These are phyloP conservation scores for Eubasilissa splendida DNA, from an alignment of 2,888 invertebrate species.

Conservation along the genomic window DNA sequence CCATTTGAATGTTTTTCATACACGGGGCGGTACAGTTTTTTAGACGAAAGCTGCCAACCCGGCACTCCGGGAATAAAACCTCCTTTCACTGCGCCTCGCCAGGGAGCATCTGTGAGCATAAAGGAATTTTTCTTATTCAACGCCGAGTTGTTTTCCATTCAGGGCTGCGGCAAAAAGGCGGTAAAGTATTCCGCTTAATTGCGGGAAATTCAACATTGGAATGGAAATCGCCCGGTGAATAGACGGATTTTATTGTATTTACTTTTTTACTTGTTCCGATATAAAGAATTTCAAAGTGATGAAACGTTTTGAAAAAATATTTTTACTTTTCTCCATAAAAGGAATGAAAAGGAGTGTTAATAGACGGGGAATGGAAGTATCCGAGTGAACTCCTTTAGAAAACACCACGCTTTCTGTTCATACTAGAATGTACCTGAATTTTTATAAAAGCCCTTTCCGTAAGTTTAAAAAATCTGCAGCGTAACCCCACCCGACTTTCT, in stretches of 20 bases:
- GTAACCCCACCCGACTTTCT: too few relatives aligned
- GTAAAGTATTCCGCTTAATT: constrained; percentile 39
- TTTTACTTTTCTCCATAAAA: neutral
- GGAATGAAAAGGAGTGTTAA: constrained; percentile 10
- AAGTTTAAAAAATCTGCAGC: too few relatives aligned
- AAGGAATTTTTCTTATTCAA: constrained; percentile 52
- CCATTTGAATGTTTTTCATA: neutral
- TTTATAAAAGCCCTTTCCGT: too few relatives aligned
- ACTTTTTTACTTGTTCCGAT: constrained; percentile 39
- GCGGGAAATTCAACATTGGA: constrained; percentile 39
- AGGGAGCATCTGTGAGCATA: constrained; percentile 24
- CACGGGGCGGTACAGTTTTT: neutral
- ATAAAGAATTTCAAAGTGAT: constrained; percentile 31
- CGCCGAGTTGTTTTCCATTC: constrained; percentile 44
- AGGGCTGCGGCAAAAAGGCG: constrained; percentile 10
- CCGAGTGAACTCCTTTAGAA: neutral
- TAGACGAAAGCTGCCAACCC: neutral
- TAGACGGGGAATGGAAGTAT: neutral
- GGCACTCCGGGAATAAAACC: neutral
- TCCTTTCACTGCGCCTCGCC: constrained; percentile 10
- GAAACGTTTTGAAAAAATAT: constrained; percentile 32
- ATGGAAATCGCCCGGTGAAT: constrained; percentile 26
- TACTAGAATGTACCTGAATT: too few relatives aligned
- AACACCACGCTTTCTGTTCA: too few relatives aligned
- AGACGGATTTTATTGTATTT: constrained; percentile 36